Evolutionary conservation across 2,797 vertebrate species (phyloP).

Genomic region (Phaenicophaeus curvirostris): DNA sequence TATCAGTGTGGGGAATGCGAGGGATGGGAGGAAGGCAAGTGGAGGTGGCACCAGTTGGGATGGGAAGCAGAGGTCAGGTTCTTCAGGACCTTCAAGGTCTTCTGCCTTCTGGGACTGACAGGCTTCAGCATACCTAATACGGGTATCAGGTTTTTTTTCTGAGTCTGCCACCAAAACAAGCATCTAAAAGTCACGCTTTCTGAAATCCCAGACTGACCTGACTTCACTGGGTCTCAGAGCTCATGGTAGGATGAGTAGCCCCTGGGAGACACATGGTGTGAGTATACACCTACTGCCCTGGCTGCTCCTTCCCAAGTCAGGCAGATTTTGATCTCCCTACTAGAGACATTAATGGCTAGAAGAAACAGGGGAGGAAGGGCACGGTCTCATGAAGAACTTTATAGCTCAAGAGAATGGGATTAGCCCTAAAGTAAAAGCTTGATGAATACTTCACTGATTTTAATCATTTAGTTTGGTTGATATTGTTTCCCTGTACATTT

Average conservation of each 20-base stretch:
- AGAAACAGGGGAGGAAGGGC: not conserved
- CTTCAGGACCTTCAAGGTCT: not conserved
- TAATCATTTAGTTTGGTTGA: not conserved
- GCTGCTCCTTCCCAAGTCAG: not conserved
- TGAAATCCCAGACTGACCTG: not conserved
- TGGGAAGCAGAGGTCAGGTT: rapidly evolving
- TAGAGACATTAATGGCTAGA: not conserved
- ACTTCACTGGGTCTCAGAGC: not conserved
- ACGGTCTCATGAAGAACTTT: not conserved
- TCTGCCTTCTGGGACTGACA: not conserved
- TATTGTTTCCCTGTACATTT: not conserved
- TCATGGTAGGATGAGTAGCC: not conserved
- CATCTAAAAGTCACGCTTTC: not conserved
- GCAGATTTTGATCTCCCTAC: not conserved
- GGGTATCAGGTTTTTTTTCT: not conserved
- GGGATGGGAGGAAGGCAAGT: not conserved
- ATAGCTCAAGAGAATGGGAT: not conserved
- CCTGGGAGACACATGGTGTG: not conserved
- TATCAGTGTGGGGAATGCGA: not conserved
- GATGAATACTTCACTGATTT: not conserved
- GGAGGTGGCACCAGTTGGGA: rapidly evolving
- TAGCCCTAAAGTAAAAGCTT: not conserved
- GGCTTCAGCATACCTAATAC: not conserved
- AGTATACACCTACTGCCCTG: not conserved
- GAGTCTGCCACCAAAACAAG: not conserved